These are phyloP conservation scores for Phrynocephalus vlangalii DNA, from an alignment of 2,797 vertebrate genomes.

Conservation along the genomic window DNA sequence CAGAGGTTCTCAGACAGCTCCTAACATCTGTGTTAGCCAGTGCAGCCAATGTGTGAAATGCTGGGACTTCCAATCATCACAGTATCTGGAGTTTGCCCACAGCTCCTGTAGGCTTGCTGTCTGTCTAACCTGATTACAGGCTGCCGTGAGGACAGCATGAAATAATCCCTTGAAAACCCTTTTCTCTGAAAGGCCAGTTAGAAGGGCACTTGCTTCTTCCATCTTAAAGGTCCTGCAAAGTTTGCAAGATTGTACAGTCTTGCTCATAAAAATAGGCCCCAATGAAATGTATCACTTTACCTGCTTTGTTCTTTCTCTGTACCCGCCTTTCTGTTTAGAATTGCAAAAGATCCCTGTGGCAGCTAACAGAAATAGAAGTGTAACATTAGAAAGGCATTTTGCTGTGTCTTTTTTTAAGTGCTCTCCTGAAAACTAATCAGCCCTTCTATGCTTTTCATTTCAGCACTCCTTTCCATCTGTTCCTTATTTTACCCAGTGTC, in stretches of 20 bases:
- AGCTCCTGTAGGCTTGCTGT: background rate
- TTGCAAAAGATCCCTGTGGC: constrained; percentile 23
- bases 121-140: background rate
- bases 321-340: background rate
- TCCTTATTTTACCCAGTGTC: background rate
- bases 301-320: constrained; percentile 27
- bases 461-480: background rate
- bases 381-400: constrained; percentile 41
- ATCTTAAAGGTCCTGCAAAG: background rate
- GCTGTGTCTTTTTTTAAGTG: background rate
- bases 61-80: background rate
- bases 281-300: constrained; percentile 26
- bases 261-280: background rate
- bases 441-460: constrained; percentile 15
- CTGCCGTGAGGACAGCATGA: background rate
- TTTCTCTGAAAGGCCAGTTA: background rate
- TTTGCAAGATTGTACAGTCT: background rate
- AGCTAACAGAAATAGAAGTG: constrained; percentile 24
- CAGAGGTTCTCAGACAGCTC: too few species aligned
- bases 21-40: background rate
- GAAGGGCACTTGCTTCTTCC: background rate
- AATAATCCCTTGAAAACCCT: background rate
- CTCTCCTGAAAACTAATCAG: constrained; percentile 13
- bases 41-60: background rate
- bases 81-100: background rate